Percentiles rank a stretch among this genome's conserved stretches.
Conservation (phyloP, 2,113 vertebrate species). For the Grammomys surdaster region DNA sequence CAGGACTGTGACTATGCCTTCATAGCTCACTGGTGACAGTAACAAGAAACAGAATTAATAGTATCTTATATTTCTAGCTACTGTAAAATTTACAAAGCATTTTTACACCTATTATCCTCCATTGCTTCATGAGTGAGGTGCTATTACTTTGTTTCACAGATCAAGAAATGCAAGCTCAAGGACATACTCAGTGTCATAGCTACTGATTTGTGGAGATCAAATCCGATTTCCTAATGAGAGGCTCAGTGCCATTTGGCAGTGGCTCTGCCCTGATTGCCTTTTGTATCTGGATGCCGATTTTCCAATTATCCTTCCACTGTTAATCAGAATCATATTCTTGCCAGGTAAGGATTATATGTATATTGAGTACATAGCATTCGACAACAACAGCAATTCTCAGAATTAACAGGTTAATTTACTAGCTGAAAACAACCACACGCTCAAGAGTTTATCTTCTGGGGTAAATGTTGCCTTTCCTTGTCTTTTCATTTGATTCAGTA, state of each 20-base stretch:
- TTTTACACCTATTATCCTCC: conserved; percentile 48
- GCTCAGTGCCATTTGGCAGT: neutral
- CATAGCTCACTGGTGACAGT: conserved; percentile 20
- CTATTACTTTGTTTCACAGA: conserved; percentile 62
- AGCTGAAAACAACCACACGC: neutral
- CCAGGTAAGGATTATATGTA: conserved; percentile 30
- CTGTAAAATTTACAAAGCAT: conserved; percentile 62
- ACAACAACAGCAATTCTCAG: conserved; percentile 41
- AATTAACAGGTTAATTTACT: conserved; percentile 38
- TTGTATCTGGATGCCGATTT: conserved; percentile 30
- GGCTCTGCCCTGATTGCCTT: conserved; percentile 23
- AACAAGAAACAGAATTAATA: conserved; percentile 60
- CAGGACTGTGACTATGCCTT: neutral
- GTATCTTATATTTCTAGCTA: conserved; percentile 35
- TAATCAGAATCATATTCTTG: conserved; percentile 50
- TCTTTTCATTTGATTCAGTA: conserved; percentile 57
- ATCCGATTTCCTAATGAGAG: conserved; percentile 9
- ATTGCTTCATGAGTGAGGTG: neutral
- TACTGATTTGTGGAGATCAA: conserved; percentile 27
- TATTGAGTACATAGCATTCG: neutral
- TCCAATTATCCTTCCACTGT: conserved; percentile 2
- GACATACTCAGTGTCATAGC: neutral
- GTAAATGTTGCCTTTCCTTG: neutral
- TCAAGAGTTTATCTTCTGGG: neutral
- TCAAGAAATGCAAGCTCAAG: conserved; percentile 42